Evolutionary conservation across 2,113 vertebrate genomes (phyloP).

Genomic region (Caranx ignobilis): DNA sequence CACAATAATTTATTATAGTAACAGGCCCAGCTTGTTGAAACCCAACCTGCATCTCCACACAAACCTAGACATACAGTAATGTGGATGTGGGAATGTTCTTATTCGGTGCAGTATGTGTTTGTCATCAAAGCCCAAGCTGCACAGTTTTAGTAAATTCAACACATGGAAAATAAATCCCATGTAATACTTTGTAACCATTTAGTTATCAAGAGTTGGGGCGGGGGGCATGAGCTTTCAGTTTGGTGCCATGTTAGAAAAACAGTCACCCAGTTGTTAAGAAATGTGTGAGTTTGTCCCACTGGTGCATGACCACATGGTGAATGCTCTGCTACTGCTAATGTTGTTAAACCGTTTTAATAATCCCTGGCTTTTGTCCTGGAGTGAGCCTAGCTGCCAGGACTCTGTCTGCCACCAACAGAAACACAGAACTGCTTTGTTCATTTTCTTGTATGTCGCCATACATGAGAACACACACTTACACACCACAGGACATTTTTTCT

Average conservation of each 20-base stretch:
- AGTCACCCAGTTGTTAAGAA: slow-evolving; percentile 1
- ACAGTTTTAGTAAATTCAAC: too few relatives aligned
- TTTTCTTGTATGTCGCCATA: neutral
- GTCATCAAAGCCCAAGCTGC: neutral
- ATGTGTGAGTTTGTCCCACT: slow-evolving; percentile 32
- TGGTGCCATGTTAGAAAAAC: neutral
- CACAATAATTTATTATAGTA: neutral
- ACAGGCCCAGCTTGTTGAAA: neutral
- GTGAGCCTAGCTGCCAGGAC: neutral
- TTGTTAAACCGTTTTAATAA: slow-evolving; percentile 27
- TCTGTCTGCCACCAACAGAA: neutral
- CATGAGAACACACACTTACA: neutral
- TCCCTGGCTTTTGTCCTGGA: slow-evolving; percentile 29
- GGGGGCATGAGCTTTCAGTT: neutral
- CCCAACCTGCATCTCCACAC: neutral
- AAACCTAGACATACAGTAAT: neutral
- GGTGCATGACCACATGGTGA: slow-evolving; percentile 23
- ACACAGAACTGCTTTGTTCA: neutral
- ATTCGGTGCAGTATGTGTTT: neutral
- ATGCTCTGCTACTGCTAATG: slow-evolving; percentile 16
- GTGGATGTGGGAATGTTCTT: neutral
- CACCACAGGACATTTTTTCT: neutral
- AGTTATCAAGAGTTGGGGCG: neutral
- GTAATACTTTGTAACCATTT: too few relatives aligned
- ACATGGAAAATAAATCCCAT: too few relatives aligned